Evolutionary conservation across 2,888 invertebrate genomes (phyloP), one percentile per base, ranked within the genome.

Genomic region (Acronicta alni): DNA sequence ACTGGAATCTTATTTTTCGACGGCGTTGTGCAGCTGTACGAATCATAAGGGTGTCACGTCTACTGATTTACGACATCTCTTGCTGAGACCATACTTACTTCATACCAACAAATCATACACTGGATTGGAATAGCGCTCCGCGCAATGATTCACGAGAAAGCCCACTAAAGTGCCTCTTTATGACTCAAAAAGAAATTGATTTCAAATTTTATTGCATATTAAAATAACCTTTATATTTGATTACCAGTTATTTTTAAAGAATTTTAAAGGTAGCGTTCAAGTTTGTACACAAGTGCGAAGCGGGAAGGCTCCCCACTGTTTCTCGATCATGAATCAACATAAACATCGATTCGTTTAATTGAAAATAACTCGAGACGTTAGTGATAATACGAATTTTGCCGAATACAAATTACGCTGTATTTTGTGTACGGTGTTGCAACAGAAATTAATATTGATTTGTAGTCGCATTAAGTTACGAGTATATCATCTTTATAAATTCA

Each of bases 201-300:
- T 92, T 89, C 79, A 87, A 89, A 89, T 91, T 91, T 92, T 91
- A 93, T 88, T 92, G 90, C 91, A 89, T 92, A 92, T 92, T 92
- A 91, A 91, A 91, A 86, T 91, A 91, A 90, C 89, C 88, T 90
- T 89, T 90, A 88, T 85, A 85, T 92, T 88, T 85, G 87, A 90
- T 89, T 85, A 86, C 86, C 85, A 80, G 83, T 88, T 88, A 87
- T 87, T 85, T 85, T 77, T 80, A 79, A 81, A 75, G 57, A 74
- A 79, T 80, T 76, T 83, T 81, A 67, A 75, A 75, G 77, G 83
- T 79, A 72, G 73, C 75, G 58, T 65, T 70, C 67, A 63, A 51
- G 76, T 67, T 70, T 69, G 63, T 67, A 67, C 48, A 64, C 67
- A 72, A 77, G 79, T 75, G 75, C 79, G 67, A 80, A 75, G 66